Base-by-base conservation (phyloP, 2,888 invertebrate species). In the Pycnomerus fuliginosus region DNA sequence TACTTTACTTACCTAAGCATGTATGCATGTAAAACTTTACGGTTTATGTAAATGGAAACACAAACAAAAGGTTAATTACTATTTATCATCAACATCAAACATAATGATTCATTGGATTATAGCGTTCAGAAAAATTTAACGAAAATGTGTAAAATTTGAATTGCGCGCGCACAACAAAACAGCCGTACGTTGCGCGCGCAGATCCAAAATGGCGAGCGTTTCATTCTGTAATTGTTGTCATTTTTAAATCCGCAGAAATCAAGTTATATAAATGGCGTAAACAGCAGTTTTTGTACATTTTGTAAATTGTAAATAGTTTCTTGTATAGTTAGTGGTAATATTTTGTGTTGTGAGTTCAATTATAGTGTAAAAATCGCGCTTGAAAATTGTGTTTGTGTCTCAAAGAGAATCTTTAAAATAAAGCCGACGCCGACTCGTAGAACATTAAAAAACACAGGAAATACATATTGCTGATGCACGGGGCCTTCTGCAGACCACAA, bases 301-400 rank as follows among this genome's bases (percentile, higher is more conserved):
- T 80, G 80, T 80, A 80, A 77, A 80, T 82, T 82, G 82, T 83
- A 83, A 79, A 82, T 83, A 82, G 81, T 79, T 76, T 74, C 72
- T 77, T 82, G 82, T 82, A 82, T 78, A 83, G 82, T 80, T 81
- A 82, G 82, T 81, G 77, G 75, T 80, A 80, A 80, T 80, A 80
- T 80, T 80, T 80, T 70, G 70, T 72, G 71, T 72, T 71, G 70
- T 70, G 70, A 67, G 59, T 60, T 52, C 55, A 47, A 54, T 54
- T 50, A 59, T 65, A 76, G 78, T 74, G 76, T 77, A 77, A 74
- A 76, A 77, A 77, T 77, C 61, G 68, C 68, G 68, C 67, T 66
- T 60, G 64, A 67, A 65, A 75, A 77, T 76, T 76, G 79, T 79
- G 79, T 79, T 79, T 78, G 61, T 71, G 69, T 79, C 77, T 74